These are phyloP conservation scores for Phylloscopus whistleri DNA, from an alignment of 2,113 vertebrate genomes.

Conservation along the genomic window DNA sequence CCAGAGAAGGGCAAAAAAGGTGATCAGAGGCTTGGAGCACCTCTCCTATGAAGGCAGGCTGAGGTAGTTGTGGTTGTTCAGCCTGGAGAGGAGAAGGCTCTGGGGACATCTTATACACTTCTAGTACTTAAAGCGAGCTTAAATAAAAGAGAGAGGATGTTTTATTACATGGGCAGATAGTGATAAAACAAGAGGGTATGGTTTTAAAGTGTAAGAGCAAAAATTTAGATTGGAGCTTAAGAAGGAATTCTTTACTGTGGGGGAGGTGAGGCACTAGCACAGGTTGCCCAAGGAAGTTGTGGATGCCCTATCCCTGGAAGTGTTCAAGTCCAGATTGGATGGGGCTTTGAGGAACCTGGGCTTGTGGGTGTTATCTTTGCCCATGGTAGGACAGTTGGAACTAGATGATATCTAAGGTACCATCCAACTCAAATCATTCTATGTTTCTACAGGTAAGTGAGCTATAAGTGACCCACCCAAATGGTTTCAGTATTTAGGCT, in stretches of 20 bases:
- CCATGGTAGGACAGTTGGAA: not conserved
- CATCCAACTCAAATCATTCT: not conserved
- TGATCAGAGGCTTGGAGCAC: not conserved
- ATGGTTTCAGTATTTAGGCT: not conserved
- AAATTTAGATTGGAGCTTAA: not conserved
- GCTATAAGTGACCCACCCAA: not conserved
- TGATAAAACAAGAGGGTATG: not conserved
- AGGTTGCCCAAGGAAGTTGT: not conserved
- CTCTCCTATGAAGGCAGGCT: not conserved
- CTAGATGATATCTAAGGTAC: not conserved
- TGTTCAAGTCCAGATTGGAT: not conserved
- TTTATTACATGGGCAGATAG: not conserved
- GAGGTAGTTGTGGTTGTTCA: not conserved
- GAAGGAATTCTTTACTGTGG: not conserved
- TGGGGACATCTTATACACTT: not conserved
- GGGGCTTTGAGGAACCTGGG: not conserved
- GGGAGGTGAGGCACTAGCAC: not conserved
- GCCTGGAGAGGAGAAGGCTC: not conserved
- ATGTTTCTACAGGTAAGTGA: not conserved
- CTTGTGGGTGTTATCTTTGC: not conserved
- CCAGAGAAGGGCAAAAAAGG: not conserved
- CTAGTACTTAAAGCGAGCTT: not conserved
- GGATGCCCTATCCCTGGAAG: not conserved
- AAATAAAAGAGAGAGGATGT: not conserved
- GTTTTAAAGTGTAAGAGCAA: not conserved